A percentile compares a stretch with the other conserved stretches of the same genome.
Evolutionary conservation across 92 coral and sea anemone species (phyloP).

Genomic region (Chrysogorgia sp.): DNA sequence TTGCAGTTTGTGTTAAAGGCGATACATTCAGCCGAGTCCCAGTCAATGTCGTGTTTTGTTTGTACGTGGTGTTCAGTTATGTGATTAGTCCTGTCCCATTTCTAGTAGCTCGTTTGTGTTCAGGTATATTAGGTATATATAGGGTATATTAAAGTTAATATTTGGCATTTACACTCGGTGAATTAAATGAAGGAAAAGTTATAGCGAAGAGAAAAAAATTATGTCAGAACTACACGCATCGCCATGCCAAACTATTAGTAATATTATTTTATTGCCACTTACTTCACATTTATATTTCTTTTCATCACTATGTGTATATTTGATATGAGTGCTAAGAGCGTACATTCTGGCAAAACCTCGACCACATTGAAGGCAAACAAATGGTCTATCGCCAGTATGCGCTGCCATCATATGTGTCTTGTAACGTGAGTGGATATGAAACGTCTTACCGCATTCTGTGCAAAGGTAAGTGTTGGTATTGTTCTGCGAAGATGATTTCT

Average conservation of each 20-base stretch:
- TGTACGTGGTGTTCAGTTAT: too few species aligned
- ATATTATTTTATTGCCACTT: not conserved
- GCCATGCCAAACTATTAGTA: not conserved
- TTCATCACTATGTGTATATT: constrained; percentile 17
- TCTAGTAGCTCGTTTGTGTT: too few species aligned
- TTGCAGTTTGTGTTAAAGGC: too few species aligned
- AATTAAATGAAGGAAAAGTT: too few species aligned
- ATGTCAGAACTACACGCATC: not conserved
- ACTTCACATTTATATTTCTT: constrained; percentile 40
- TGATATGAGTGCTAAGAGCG: constrained; percentile 8
- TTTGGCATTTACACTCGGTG: too few species aligned
- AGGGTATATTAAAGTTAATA: too few species aligned
- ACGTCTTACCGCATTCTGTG: constrained; percentile 11
- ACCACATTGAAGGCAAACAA: constrained; percentile 31
- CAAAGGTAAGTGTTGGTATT: not conserved
- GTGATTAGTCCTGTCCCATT: too few species aligned
- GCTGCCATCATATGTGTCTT: constrained; percentile 20
- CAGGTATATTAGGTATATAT: too few species aligned
- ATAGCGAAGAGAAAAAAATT: not conserved
- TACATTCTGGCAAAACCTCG: constrained; percentile 16
- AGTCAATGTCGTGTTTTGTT: too few species aligned
- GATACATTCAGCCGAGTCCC: too few species aligned
- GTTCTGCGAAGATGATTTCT: constrained; percentile 5
- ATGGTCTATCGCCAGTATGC: constrained; percentile 14
- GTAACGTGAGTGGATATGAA: constrained; percentile 10